Percentiles rank a stretch among this genome's conserved stretches.
phyloP scores from a whole-genome alignment of 2,797 vertebrate genomes.

The Adrianichthys oophorus region DNA sequence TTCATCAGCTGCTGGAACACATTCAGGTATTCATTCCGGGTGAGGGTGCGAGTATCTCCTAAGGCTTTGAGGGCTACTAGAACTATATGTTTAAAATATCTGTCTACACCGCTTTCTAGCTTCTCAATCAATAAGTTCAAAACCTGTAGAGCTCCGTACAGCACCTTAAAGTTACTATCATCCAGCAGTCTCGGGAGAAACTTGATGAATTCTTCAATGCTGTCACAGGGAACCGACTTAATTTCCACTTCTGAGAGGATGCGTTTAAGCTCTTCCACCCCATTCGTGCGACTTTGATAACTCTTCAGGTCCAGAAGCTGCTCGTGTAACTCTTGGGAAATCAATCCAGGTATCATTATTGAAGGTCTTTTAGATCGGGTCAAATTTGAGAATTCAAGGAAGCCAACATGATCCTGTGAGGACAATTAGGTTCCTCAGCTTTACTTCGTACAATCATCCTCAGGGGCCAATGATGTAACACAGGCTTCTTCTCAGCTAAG shows the following conservation, averaged over 20 bases:
- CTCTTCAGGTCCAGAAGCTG: constrained; percentile 86
- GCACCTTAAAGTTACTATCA: constrained; percentile 88
- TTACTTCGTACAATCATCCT: constrained; percentile 56
- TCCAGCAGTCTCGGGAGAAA: constrained; percentile 82
- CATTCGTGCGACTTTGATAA: constrained; percentile 85
- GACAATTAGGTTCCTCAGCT: constrained; percentile 52
- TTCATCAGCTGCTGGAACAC: constrained; percentile 85
- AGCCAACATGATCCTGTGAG: constrained; percentile 38
- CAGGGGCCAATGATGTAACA: constrained; percentile 42
- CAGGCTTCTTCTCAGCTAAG: constrained; percentile 29
- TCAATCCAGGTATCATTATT: constrained; percentile 84
- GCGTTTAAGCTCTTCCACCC: constrained; percentile 85
- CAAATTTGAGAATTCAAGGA: constrained; percentile 56
- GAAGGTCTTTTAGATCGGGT: constrained; percentile 40
- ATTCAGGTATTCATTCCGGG: constrained; percentile 83
- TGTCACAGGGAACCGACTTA: constrained; percentile 62
- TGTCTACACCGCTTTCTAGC: constrained; percentile 72
- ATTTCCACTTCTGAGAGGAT: constrained; percentile 74
- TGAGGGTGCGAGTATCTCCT: constrained; percentile 80
- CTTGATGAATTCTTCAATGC: constrained; percentile 80
- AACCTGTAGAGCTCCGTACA: constrained; percentile 84
- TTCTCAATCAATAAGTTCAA: constrained; percentile 83
- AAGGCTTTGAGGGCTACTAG: constrained; percentile 80
- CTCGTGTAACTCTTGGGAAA: constrained; percentile 85
- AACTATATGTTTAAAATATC: constrained; percentile 78